Evolutionary conservation across 2,888 invertebrate genomes (phyloP).

Genomic region (Unio pictorum): DNA sequence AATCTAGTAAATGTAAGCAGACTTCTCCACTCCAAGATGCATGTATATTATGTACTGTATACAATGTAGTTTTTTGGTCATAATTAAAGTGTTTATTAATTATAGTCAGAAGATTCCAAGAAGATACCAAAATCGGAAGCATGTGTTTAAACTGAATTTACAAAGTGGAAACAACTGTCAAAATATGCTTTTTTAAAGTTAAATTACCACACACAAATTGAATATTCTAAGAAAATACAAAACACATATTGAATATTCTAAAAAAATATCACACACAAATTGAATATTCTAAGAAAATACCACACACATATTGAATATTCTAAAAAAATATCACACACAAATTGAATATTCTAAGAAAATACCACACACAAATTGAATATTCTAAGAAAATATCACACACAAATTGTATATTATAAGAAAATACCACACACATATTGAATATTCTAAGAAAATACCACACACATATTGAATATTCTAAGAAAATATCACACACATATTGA

Average conservation of each 20-base stretch:
- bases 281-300: not conserved
- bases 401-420: too few species aligned
- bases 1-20: too few species aligned
- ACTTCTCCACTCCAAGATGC: too few species aligned
- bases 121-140: too few species aligned
- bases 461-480: not conserved
- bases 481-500: not conserved
- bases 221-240: not conserved
- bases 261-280: too few species aligned
- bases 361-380: not conserved
- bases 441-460: not conserved
- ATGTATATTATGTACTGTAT: too few species aligned
- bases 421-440: too few species aligned
- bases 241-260: too few species aligned
- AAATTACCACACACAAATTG: not conserved
- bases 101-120: too few species aligned
- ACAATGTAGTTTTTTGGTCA: too few species aligned
- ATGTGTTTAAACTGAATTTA: not conserved
- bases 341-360: not conserved
- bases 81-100: too few species aligned
- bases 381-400: not conserved
- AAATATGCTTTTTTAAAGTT: not conserved
- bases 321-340: too few species aligned
- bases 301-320: not conserved
- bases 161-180: not conserved